phyloP scores from a whole-genome alignment of 2,113 vertebrate genomes.

The Proterorhinus semilunaris region DNA sequence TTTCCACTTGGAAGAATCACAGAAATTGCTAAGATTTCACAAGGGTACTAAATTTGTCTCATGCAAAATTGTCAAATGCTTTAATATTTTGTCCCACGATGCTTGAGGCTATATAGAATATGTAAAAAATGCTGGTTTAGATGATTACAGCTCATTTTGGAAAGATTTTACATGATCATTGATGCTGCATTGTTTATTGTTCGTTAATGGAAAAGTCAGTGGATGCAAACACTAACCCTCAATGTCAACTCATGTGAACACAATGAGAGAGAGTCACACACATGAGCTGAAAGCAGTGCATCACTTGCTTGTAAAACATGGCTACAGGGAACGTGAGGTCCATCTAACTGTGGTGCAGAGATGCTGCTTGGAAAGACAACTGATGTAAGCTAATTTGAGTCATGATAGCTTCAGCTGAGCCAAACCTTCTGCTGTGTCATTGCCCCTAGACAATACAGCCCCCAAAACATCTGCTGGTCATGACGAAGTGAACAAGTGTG shows the following conservation, averaged over 20 bases:
- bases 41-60: constrained; percentile 16
- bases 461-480: constrained; percentile 35
- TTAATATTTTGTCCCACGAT: neutral
- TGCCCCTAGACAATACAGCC: constrained; percentile 13
- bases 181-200: neutral
- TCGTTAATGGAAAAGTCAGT: neutral
- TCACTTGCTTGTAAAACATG: constrained; percentile 10
- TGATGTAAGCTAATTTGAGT: constrained; percentile 26
- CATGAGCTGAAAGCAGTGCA: neutral
- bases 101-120: constrained; percentile 1
- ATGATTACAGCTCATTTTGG: neutral
- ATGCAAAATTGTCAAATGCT: constrained; percentile 11
- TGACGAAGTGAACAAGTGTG: neutral
- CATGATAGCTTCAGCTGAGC: constrained; percentile 20
- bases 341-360: constrained; percentile 1
- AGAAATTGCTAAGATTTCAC: constrained; percentile 9
- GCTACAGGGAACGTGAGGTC: neutral
- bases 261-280: neutral
- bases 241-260: constrained; percentile 4
- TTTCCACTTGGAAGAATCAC: neutral
- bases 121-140: neutral
- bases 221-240: neutral
- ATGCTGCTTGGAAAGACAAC: constrained; percentile 5
- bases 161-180: neutral
- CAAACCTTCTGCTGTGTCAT: constrained; percentile 21